phyloP scores from a whole-genome alignment of 1,140 invertebrate species.

The Drosophila bocki region DNA sequence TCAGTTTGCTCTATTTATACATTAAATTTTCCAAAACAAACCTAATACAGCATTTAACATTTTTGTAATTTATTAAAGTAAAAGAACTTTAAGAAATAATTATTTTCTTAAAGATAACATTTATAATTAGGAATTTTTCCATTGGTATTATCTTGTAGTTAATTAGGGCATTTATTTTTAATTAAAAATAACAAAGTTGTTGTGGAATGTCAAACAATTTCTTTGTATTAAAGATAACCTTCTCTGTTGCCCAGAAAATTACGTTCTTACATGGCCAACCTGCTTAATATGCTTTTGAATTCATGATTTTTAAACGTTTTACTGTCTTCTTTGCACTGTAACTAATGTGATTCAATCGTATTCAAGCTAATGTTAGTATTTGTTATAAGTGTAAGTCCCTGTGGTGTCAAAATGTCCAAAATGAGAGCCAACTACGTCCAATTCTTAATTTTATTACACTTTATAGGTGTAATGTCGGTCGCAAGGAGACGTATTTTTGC shows the following conservation, averaged over 20 bases:
- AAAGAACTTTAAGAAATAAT: not conserved
- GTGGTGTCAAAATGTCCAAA: too few relatives aligned
- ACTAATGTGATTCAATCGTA: conserved; percentile 3
- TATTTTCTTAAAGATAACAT: not conserved
- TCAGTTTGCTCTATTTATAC: not conserved
- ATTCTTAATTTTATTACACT: too few relatives aligned
- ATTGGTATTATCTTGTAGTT: not conserved
- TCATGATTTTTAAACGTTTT: not conserved
- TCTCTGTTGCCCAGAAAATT: not conserved
- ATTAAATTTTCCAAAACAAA: not conserved
- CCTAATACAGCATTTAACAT: too few relatives aligned
- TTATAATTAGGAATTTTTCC: not conserved
- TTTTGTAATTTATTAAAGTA: too few relatives aligned
- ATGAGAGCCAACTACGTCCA: too few relatives aligned
- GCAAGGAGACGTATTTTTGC: too few relatives aligned
- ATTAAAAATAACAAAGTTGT: not conserved
- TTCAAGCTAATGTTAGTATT: too few relatives aligned
- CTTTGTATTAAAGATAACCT: not conserved
- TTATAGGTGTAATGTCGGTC: too few relatives aligned
- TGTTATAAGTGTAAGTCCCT: too few relatives aligned
- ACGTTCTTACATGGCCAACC: too few relatives aligned
- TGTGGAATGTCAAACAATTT: not conserved
- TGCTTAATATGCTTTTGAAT: not conserved
- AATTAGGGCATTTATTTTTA: not conserved
- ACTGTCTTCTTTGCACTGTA: not conserved